phyloP scores from a whole-genome alignment of 2,888 invertebrate genomes.

The Pseudococcus jackbeardsleyi region DNA sequence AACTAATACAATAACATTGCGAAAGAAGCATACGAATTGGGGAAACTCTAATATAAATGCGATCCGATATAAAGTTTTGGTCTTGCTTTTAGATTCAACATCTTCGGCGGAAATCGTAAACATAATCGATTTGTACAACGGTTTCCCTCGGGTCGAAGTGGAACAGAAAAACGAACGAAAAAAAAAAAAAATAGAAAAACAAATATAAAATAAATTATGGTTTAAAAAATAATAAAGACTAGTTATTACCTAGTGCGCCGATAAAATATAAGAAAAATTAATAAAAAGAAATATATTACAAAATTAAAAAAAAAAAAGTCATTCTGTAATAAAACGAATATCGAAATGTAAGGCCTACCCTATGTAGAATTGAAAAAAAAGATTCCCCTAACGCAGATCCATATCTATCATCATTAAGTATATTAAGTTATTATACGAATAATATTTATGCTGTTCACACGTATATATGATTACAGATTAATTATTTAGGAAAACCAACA shows the following conservation, averaged over 20 bases:
- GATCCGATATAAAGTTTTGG: background rate
- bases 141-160: background rate
- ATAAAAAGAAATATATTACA: slow-evolving; percentile 34
- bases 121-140: background rate
- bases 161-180: background rate
- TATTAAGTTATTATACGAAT: slow-evolving; percentile 8
- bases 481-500: slow-evolving; percentile 21
- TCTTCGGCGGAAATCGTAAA: background rate
- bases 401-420: background rate
- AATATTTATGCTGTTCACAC: slow-evolving; percentile 9
- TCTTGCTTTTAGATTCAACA: background rate
- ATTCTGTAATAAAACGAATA: background rate
- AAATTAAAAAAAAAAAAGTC: slow-evolving; percentile 31
- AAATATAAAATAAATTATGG: background rate
- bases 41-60: background rate
- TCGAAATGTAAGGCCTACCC: slow-evolving; percentile 5
- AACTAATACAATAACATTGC: slow-evolving; percentile 39
- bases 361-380: background rate
- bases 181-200: background rate
- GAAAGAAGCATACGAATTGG: slow-evolving; percentile 17
- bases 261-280: background rate
- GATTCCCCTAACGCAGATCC: slow-evolving; percentile 21
- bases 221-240: slow-evolving; percentile 28
- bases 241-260: slow-evolving; percentile 4
- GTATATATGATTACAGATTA: slow-evolving; percentile 8